phyloP scores from a whole-genome alignment of 2,797 vertebrate species.

The Peromyscus aztecus region DNA sequence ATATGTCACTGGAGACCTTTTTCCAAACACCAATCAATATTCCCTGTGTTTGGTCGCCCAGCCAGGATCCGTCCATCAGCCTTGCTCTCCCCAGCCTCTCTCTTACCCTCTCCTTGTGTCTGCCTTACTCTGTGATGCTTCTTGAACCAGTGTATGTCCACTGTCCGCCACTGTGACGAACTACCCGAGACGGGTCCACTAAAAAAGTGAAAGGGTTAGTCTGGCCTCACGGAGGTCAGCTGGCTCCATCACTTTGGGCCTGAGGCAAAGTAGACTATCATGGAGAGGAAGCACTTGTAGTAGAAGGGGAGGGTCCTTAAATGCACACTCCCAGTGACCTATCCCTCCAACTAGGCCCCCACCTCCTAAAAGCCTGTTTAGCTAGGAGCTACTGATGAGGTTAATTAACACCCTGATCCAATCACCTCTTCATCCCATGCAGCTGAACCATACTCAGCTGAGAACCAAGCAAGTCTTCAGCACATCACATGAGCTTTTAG shows the following conservation, averaged over 20 bases:
- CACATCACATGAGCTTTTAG: not conserved
- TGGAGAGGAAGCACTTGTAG: too few species aligned
- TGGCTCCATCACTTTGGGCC: not conserved
- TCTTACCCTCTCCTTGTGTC: not conserved
- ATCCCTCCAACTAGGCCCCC: not conserved
- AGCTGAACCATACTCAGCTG: not conserved
- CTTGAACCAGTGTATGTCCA: not conserved
- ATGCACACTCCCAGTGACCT: not conserved
- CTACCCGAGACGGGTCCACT: not conserved
- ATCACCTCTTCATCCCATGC: too few species aligned
- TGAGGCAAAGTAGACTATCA: not conserved
- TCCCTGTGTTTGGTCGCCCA: not conserved
- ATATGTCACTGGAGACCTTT: slow-evolving; percentile 55
- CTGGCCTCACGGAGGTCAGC: not conserved
- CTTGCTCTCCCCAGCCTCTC: not conserved
- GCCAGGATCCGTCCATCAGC: not conserved
- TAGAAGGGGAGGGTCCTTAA: too few species aligned
- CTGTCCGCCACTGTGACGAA: not conserved
- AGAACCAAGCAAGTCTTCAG: not conserved
- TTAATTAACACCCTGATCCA: not conserved
- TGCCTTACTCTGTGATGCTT: not conserved
- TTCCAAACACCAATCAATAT: slow-evolving; percentile 44
- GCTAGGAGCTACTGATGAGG: not conserved
- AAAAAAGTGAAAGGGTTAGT: not conserved
- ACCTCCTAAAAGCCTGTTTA: not conserved